Conservation (phyloP, 1,140 invertebrate genomes). For the Pinna nobilis region DNA sequence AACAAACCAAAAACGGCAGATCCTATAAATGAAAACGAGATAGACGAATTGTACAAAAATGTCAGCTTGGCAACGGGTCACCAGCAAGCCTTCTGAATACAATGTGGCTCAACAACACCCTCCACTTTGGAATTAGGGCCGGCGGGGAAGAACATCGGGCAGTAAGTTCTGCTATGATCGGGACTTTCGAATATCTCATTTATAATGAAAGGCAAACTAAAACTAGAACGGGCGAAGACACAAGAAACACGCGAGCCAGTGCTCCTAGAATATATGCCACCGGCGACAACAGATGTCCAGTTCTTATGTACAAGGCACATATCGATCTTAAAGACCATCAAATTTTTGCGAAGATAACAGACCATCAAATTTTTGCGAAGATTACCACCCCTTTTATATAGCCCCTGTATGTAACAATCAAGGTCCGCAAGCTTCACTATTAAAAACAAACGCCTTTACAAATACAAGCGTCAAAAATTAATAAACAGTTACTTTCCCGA, state of each 20-base stretch:
- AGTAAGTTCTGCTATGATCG: too few relatives aligned
- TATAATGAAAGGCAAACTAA: too few relatives aligned
- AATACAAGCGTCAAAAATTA: conserved; percentile 33
- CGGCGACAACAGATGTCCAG: too few relatives aligned
- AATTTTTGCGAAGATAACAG: conserved; percentile 10
- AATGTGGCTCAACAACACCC: conserved; percentile 22
- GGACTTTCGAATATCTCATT: too few relatives aligned
- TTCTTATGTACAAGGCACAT: conserved; percentile 7
- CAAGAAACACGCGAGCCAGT: too few relatives aligned
- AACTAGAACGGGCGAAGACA: too few relatives aligned
- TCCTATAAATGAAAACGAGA: conserved; percentile 1
- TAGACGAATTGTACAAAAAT: background rate
- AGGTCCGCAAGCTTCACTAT: background rate
- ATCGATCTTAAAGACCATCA: too few relatives aligned
- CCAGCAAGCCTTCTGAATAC: conserved; percentile 7
- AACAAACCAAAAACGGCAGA: conserved; percentile 14
- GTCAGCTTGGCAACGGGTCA: background rate
- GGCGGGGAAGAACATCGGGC: background rate
- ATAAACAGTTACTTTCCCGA: conserved; percentile 25
- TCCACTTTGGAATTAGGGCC: conserved; percentile 20
- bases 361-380: background rate
- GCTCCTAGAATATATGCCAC: too few relatives aligned
- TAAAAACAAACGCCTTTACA: conserved; percentile 27
- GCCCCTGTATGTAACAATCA: background rate
- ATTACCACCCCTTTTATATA: conserved; percentile 29